Evolutionary conservation across 2,888 invertebrate genomes (phyloP).

Genomic region (Colostygia pectinataria): DNA sequence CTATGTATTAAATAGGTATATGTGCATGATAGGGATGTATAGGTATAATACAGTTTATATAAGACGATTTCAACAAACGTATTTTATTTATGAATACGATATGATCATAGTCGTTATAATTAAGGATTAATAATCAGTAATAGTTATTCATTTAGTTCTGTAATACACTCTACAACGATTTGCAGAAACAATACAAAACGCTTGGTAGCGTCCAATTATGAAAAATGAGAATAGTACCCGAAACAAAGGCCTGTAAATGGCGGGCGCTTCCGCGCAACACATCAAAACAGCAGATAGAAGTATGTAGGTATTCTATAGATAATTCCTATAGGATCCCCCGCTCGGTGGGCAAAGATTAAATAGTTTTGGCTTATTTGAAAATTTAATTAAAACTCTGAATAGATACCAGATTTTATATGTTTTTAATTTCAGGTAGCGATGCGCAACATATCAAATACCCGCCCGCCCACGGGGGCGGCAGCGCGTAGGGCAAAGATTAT

Average conservation of each 20-base stretch:
- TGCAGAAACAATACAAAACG: background rate
- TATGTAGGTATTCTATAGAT: background rate
- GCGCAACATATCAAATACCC: conserved; percentile 30
- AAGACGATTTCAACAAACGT: too few species aligned
- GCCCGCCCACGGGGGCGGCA: conserved; percentile 27
- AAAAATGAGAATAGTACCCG: conserved; percentile 49
- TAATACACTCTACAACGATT: background rate
- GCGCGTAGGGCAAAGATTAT: conserved; percentile 46
- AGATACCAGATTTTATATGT: conserved; percentile 6
- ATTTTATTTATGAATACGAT: too few species aligned
- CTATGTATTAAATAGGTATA: too few species aligned
- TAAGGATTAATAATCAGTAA: too few species aligned
- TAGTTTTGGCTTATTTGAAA: conserved; percentile 1
- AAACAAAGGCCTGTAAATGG: conserved; percentile 76
- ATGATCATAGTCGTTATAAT: too few species aligned
- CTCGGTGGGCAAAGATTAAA: conserved; percentile 28
- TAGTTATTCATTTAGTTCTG: too few species aligned
- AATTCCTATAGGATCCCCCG: background rate
- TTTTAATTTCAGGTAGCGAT: conserved; percentile 15
- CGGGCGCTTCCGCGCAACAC: conserved; percentile 56
- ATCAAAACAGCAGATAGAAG: background rate
- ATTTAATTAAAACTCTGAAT: conserved; percentile 11
- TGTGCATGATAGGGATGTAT: too few species aligned
- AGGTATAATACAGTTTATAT: too few species aligned
- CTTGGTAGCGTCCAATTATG: conserved; percentile 40